These are phyloP conservation scores for Dimorphilus gyrociliatus DNA, from an alignment of 2,888 invertebrate species.

Conservation along the genomic window DNA sequence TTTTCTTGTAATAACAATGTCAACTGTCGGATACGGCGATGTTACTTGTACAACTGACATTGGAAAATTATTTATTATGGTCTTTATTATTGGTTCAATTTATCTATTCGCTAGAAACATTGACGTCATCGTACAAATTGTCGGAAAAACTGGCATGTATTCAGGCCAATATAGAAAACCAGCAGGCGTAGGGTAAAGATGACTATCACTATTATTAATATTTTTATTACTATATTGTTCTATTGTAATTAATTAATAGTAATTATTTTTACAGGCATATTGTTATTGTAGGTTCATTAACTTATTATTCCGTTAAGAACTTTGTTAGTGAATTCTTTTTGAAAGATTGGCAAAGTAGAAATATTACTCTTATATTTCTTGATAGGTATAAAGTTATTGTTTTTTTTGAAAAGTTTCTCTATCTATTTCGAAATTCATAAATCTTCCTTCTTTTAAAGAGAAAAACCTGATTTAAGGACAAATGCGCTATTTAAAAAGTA, in stretches of 20 bases:
- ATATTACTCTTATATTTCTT: conserved; percentile 94
- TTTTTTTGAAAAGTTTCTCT: too few species aligned
- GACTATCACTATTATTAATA: too few species aligned
- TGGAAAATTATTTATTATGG: conserved; percentile 93
- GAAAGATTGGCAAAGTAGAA: conserved; percentile 94
- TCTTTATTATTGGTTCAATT: conserved; percentile 99
- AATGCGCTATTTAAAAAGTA: conserved; percentile 99
- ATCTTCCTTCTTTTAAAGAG: conserved; percentile 47
- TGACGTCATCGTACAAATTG: conserved; percentile 99
- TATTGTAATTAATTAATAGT: background rate
- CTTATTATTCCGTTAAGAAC: conserved; percentile 96
- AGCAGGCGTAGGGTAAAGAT: conserved; percentile 9
- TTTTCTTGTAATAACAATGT: conserved; percentile 98
- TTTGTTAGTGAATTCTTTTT: conserved; percentile 99
- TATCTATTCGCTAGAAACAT: conserved; percentile 99
- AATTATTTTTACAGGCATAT: conserved; percentile 74
- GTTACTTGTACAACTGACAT: conserved; percentile 92
- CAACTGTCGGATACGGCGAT: conserved; percentile 97
- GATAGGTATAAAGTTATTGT: conserved; percentile 81
- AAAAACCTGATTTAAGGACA: conserved; percentile 97
- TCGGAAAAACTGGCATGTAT: conserved; percentile 98
- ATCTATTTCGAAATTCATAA: too few species aligned
- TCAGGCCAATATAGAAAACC: conserved; percentile 94
- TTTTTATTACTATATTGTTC: too few species aligned
- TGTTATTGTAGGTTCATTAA: conserved; percentile 97